Evolutionary conservation across 2,113 vertebrate genomes (phyloP).

Genomic region (Chroicocephalus ridibundus): DNA sequence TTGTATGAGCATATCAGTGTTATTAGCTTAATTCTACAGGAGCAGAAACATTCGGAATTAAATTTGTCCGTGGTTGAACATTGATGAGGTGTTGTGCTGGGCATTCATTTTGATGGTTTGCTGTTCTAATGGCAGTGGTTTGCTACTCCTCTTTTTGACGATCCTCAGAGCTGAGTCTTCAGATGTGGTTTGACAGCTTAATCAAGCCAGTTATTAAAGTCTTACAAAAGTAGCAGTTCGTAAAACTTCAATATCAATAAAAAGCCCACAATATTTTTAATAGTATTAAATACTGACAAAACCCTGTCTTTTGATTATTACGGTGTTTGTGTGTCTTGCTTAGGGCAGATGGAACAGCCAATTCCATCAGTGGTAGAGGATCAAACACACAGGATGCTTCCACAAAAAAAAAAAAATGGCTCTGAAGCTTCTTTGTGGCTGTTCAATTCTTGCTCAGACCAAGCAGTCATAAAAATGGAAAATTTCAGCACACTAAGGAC

Average conservation of each 20-base stretch:
- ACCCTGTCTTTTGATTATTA: background rate
- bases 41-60: background rate
- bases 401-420: background rate
- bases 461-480: background rate
- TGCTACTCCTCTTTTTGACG: background rate
- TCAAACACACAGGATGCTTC: background rate
- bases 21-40: conserved; percentile 14
- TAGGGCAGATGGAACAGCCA: background rate
- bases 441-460: background rate
- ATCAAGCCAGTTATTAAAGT: background rate
- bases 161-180: background rate
- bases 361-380: background rate
- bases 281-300: background rate
- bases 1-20: background rate
- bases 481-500: background rate
- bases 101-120: background rate
- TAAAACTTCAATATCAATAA: background rate
- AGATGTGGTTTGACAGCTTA: background rate
- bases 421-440: background rate
- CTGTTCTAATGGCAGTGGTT: background rate
- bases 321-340: background rate
- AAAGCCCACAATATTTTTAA: background rate
- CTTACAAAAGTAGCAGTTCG: background rate
- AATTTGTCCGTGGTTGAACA: background rate
- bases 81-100: background rate